Conservation (phyloP, 2,888 invertebrate species). For the Drosophila kokeensis region DNA sequence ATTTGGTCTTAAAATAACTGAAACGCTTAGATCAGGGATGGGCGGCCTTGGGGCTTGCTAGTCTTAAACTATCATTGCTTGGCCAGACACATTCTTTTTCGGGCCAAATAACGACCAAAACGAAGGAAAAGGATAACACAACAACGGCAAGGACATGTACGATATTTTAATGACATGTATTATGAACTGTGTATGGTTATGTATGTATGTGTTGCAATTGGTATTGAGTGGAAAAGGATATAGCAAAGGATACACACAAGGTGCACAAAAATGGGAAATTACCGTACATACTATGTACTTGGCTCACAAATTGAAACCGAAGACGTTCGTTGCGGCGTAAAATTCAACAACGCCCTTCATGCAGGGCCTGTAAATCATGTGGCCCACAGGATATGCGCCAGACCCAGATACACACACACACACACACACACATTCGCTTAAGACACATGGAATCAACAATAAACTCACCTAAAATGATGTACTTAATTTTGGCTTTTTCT, state of each 20-base stretch:
- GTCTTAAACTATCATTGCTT: neutral
- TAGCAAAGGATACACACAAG: constrained; percentile 43
- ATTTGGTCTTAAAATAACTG: constrained; percentile 46
- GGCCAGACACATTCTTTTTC: constrained; percentile 16
- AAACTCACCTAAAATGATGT: constrained; percentile 66
- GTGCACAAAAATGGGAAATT: constrained; percentile 20
- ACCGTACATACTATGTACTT: constrained; percentile 72
- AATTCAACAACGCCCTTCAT: constrained; percentile 69
- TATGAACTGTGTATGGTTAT: constrained; percentile 46
- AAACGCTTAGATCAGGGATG: constrained; percentile 25
- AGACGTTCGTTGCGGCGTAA: constrained; percentile 73
- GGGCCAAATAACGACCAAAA: constrained; percentile 8
- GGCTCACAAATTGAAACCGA: constrained; percentile 73
- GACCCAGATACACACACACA: constrained; percentile 43
- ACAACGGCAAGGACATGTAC: constrained; percentile 39
- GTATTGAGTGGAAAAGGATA: constrained; percentile 62
- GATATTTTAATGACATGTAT: constrained; percentile 61
- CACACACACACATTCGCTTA: constrained; percentile 6
- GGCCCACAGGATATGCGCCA: constrained; percentile 80
- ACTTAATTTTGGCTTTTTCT: constrained; percentile 70
- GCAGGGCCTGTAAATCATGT: constrained; percentile 68
- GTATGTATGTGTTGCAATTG: constrained; percentile 47
- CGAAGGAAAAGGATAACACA: constrained; percentile 33
- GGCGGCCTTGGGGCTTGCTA: neutral
- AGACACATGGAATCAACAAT: constrained; percentile 51